These are phyloP conservation scores for Odontesthes bonariensis DNA, from an alignment of 2,113 vertebrate species.

Conservation along the genomic window DNA sequence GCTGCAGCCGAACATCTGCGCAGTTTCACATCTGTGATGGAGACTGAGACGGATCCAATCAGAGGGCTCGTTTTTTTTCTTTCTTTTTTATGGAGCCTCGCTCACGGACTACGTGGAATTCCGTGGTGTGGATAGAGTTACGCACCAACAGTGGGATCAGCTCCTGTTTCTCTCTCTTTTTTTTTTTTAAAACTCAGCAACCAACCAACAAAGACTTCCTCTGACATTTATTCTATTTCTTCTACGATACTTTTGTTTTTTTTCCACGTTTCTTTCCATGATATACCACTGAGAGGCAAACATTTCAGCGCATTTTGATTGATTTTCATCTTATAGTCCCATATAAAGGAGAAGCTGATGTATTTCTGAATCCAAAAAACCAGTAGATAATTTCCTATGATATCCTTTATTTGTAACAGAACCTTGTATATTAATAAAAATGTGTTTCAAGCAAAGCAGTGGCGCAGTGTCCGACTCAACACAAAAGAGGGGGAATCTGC, in stretches of 20 bases:
- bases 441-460: slow-evolving; percentile 72
- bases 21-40: slow-evolving; percentile 51
- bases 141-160: slow-evolving; percentile 36
- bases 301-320: slow-evolving; percentile 55
- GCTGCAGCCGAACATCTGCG: slow-evolving; percentile 59
- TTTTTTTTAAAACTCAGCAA: background rate
- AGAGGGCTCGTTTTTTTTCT: slow-evolving; percentile 17
- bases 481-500: background rate
- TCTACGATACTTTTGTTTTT: slow-evolving; percentile 47
- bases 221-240: slow-evolving; percentile 67
- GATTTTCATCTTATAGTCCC: slow-evolving; percentile 75
- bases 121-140: slow-evolving; percentile 33
- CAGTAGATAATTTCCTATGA: slow-evolving; percentile 71
- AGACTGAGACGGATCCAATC: slow-evolving; percentile 46
- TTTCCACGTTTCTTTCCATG: slow-evolving; percentile 69
- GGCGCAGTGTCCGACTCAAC: slow-evolving; percentile 36
- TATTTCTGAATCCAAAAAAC: slow-evolving; percentile 68
- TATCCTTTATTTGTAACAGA: slow-evolving; percentile 81
- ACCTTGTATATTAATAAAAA: slow-evolving; percentile 81
- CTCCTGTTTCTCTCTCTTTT: slow-evolving; percentile 10
- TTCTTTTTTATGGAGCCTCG: slow-evolving; percentile 21
- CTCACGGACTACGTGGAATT: slow-evolving; percentile 45
- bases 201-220: slow-evolving; percentile 51
- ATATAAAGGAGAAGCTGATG: slow-evolving; percentile 71
- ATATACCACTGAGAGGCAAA: slow-evolving; percentile 79